Evolutionary conservation across 1,140 invertebrate genomes (phyloP), one percentile per base, ranked within the genome.

Genomic region (Araneus ventricosus): DNA sequence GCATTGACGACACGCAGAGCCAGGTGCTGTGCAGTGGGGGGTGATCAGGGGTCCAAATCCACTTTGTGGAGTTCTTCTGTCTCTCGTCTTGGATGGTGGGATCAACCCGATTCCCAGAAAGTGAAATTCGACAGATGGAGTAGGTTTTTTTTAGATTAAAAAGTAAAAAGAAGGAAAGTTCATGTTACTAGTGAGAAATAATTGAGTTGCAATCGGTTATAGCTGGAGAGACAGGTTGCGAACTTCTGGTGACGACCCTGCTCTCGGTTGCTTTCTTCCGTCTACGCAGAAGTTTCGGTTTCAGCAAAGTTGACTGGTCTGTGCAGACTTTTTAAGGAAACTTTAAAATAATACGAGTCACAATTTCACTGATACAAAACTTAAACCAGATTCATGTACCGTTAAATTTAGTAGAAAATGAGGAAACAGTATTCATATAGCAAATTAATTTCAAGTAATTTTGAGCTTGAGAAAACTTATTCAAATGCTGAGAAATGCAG

Each of bases 61-160:
- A 89, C 88, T 89, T 79, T 89, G 52, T 86, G 22, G 14, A 59
- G 52, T 52, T 39, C 22, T 45, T 45, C 52, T 45, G 7, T 59
- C 59, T 27, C 61, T 75, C 80, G 10, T 57, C 80, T 84, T 52
- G 80, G 80, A 75, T 75, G 67, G 67, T 85, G 91, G 67, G 85
- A 93, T 70, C 84, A 93, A 88, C 85, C 91, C 67, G 84, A 93
- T 93, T 93, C 91, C 85, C 91, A 93, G 91, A 93, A 93, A 93
- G 91, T 93, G 84, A 93, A 93, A 93, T 87, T 59, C 91, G 91
- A 93, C 91, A 93, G 91, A 93, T 93, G 91, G 82, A 93, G 67
- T 30, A 34, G 37, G 59, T 90, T 90, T 88, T 88, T 86, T 86
- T 41, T 86, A 37, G 4, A 57, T 45, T 34, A 75, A 87, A 63